Evolutionary conservation across 1,140 invertebrate species (phyloP).

Genomic region (Drosophila ananassae): DNA sequence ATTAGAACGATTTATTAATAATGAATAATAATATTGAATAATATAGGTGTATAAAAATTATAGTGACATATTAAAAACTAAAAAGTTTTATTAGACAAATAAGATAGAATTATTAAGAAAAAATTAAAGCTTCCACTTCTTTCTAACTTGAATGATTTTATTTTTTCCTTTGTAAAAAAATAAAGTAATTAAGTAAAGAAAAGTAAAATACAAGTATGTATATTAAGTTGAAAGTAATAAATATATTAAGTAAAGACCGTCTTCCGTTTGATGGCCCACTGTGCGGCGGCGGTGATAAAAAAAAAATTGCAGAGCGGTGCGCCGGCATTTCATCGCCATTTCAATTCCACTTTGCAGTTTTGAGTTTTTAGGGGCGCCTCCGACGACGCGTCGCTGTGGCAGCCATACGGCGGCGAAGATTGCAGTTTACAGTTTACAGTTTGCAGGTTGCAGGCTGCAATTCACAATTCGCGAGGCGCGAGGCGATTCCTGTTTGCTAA

Average conservation of each 20-base stretch:
- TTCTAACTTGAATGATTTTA: too few species aligned
- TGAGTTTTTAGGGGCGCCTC: slow-evolving; percentile 42
- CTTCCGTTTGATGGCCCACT: slow-evolving; percentile 22
- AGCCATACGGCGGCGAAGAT: background rate
- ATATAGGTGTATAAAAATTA: too few species aligned
- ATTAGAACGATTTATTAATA: too few species aligned
- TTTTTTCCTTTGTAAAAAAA: too few species aligned
- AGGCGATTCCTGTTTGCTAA: slow-evolving; percentile 79
- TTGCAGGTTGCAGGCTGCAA: background rate
- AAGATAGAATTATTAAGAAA: too few species aligned
- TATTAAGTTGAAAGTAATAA: too few species aligned
- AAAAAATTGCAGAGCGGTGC: slow-evolving; percentile 16
- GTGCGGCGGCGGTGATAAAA: slow-evolving; percentile 18
- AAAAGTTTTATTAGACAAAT: too few species aligned
- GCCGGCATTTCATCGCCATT: slow-evolving; percentile 81
- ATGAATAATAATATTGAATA: too few species aligned
- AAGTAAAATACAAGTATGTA: too few species aligned
- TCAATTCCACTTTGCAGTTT: slow-evolving; percentile 69
- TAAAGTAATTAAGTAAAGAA: too few species aligned
- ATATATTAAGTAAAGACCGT: background rate
- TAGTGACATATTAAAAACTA: too few species aligned
- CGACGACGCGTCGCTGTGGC: slow-evolving; percentile 13
- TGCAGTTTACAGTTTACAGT: background rate
- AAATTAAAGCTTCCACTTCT: too few species aligned
- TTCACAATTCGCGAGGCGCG: background rate